Evolutionary conservation across 1,140 invertebrate genomes (phyloP), one percentile per base, ranked within the genome.

Genomic region (Lucilia cuprina): DNA sequence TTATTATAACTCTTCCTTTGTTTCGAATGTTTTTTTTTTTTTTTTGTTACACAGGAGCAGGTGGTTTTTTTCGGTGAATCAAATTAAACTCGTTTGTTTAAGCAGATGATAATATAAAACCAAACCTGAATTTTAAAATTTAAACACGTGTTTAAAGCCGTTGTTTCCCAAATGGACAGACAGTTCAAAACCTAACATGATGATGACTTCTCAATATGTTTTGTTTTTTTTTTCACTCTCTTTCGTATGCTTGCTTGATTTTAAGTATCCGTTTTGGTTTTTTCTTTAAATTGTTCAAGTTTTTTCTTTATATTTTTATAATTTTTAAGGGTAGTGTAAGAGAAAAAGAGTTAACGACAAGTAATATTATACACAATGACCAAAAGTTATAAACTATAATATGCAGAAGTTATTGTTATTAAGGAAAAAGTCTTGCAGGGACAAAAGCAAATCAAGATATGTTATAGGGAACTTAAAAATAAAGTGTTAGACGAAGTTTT

Each of bases 61-160:
- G 75, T 78, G 75, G 75, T 78, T 78, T 78, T n/a, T 78, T 78
- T 41, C 34, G 35, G 41, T 78, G 75, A 78, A 78, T 78, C 75
- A 78, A 78, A 78, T 78, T 78, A 78, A 78, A 78, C 75, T 41
- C 75, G 75, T 78, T 78, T 78, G 75, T 78, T 47, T 78, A 47
- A 78, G 75, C 75, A 78, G 75, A 78, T 78, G 75, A 75, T 75
- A 30, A 77, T 34, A 19, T 41, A 35, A 75, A 75, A 78, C 5
- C 34, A 78, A 78, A 78, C 34, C 75, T 47, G 34, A 47, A 78
- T 47, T 78, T 78, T 47, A 78, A 78, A 78, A 78, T 47, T 78
- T 35, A 78, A 19, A 78, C 75, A 78, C 75, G 75, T 78, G 75
- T 78, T 60, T n/a, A 60, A 60, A 60, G 14, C 13, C 55, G 5